Evolutionary conservation across 2,113 vertebrate species (phyloP).

Genomic region (Cairina moschata): DNA sequence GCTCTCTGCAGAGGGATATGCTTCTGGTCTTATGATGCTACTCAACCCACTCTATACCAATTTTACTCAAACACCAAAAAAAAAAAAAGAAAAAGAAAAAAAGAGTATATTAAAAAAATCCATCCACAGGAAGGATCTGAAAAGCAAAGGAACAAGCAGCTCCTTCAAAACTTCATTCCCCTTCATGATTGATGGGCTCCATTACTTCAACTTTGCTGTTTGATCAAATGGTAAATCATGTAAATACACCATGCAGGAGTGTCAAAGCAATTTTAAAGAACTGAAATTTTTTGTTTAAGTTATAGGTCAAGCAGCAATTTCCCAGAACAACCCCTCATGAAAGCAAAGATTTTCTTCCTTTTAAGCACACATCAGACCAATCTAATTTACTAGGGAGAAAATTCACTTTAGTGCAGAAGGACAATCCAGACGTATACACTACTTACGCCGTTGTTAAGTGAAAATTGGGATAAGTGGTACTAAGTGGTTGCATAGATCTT

Average conservation of each 20-base stretch:
- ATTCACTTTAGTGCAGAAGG: slow-evolving; percentile 64
- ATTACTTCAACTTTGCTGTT: slow-evolving; percentile 11
- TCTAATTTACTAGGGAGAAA: slow-evolving; percentile 66
- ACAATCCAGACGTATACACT: slow-evolving; percentile 47
- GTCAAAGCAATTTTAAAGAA: background rate
- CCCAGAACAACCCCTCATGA: slow-evolving; percentile 43
- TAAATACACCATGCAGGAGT: background rate
- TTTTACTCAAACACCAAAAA: slow-evolving; percentile 60
- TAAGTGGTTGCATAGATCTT: slow-evolving; percentile 71
- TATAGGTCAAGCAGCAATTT: slow-evolving; percentile 52
- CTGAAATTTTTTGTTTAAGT: slow-evolving; percentile 37
- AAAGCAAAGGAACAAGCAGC: background rate
- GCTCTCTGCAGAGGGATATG: background rate
- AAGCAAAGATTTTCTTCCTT: slow-evolving; percentile 59
- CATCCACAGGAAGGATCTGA: background rate
- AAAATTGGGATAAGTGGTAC: slow-evolving; percentile 67
- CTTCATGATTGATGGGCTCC: background rate
- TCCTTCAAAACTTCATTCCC: background rate
- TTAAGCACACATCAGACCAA: slow-evolving; percentile 62
- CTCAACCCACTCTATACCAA: slow-evolving; percentile 33
- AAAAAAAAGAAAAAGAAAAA: slow-evolving; percentile 38
- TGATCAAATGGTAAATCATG: slow-evolving; percentile 2
- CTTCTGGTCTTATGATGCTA: slow-evolving; percentile 52
- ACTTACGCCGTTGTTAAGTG: slow-evolving; percentile 65
- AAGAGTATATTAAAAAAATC: background rate